phyloP scores from a whole-genome alignment of 2,888 invertebrate species.

The Nasonia oneida region DNA sequence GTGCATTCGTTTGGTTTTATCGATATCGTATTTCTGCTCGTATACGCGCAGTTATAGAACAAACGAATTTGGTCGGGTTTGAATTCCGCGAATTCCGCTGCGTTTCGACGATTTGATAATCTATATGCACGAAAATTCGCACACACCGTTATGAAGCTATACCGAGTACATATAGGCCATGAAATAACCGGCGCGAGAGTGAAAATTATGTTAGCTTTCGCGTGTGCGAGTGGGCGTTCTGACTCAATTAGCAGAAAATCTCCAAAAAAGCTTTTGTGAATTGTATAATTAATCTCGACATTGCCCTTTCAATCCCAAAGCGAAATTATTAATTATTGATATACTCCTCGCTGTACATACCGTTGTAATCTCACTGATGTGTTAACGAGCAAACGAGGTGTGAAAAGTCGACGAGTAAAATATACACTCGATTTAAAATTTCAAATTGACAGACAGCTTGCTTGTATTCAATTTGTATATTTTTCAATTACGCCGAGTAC shows the following conservation, averaged over 20 bases:
- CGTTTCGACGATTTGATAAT: no score
- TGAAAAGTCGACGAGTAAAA: neutral
- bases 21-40: no score
- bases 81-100: no score
- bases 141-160: no score
- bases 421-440: neutral
- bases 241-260: constrained; percentile 47
- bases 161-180: no score
- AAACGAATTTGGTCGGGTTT: no score
- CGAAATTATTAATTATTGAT: neutral
- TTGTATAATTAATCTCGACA: constrained; percentile 37
- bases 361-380: no score
- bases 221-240: neutral
- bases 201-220: neutral
- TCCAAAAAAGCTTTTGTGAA: constrained; percentile 37
- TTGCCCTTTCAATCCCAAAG: constrained; percentile 20
- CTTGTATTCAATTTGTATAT: neutral
- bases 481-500: neutral
- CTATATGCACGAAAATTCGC: no score
- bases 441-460: no score
- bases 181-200: neutral
- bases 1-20: no score
- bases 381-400: no score
- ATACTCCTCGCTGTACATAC: neutral
- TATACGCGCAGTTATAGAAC: no score